These are phyloP conservation scores for Tetragnatha versicolor DNA, from an alignment of 1,140 invertebrate genomes.

Conservation along the genomic window DNA sequence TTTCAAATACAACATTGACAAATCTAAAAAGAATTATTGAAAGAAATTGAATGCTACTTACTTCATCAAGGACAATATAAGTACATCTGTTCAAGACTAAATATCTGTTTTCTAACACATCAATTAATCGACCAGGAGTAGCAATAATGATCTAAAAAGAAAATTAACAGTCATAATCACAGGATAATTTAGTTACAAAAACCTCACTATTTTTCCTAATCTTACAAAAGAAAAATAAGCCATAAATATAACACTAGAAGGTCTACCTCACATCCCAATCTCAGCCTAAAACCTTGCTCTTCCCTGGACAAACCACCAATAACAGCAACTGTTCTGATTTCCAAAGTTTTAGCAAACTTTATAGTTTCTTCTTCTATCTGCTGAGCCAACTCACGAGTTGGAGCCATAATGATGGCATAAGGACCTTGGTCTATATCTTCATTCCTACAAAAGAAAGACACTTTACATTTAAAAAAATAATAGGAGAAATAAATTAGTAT, in stretches of 20 bases:
- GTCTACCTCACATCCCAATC: slow-evolving; percentile 96
- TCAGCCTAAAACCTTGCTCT: slow-evolving; percentile 96
- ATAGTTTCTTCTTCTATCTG: slow-evolving; percentile 99
- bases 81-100: slow-evolving; percentile 93
- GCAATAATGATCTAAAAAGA: slow-evolving; percentile 93
- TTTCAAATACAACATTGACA: background rate
- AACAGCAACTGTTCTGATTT: slow-evolving; percentile 95
- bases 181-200: background rate
- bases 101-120: slow-evolving; percentile 98
- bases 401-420: slow-evolving; percentile 98
- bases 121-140: slow-evolving; percentile 98
- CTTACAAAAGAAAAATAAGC: too few relatives aligned
- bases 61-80: slow-evolving; percentile 73
- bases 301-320: slow-evolving; percentile 97
- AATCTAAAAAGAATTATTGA: slow-evolving; percentile 4
- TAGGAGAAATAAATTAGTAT: too few relatives aligned
- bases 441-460: slow-evolving; percentile 42
- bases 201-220: too few relatives aligned
- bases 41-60: slow-evolving; percentile 46
- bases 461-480: too few relatives aligned
- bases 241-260: too few relatives aligned
- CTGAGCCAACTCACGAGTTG: slow-evolving; percentile 98
- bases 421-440: slow-evolving; percentile 78
- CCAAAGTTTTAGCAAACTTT: slow-evolving; percentile 94
- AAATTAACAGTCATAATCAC: slow-evolving; percentile 18